Base-by-base conservation (phyloP, 2,888 invertebrate genomes). In the Epicampocera succincta region DNA sequence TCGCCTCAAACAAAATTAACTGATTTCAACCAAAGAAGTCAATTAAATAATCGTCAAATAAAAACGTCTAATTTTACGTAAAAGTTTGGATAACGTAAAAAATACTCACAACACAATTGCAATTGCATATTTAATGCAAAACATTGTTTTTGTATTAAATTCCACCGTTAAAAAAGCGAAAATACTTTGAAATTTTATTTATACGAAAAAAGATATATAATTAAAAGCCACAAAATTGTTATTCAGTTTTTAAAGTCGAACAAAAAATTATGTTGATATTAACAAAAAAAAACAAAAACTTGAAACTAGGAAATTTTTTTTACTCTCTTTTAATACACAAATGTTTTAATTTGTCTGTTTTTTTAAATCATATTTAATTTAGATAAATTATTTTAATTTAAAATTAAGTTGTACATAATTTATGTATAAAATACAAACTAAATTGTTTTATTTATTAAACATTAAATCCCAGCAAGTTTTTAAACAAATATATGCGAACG, bases 391-490 rank as follows among this genome's bases (percentile, higher is more conserved):
- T 63, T 73, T 73, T 69, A 17, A 71, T 58, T 44, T 12, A 38
- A 44, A 40, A 50, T 44, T 80, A 75, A 74, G 69, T 80, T 80
- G 74, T 80, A 75, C 42, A 80, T 78, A 78, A 66, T 58, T 73
- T 65, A 56, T 4, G 40, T 21, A 56, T 38, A 21, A 50, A 46
- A 46, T n/a, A 61, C 48, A 56, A n/a, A n/a, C 15, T 38, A 38
- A 48, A 60, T 52, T 61, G 29, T 52, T 72, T 79, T 73, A 69
- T 69, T 68, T 79, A 69, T 72, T 68, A 61, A 72, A 17, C 33
- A 19, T 48, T 61, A 73, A 68, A 68, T 17, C n/a, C 61, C n/a
- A 42, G 44, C 44, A 4, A 21, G 21, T 19, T n/a, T 33, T 40
- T 9, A 60, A 38, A 72, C 5, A 3, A 54, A 63, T 19, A 19